Conservation (phyloP, 1,140 invertebrate genomes). For the Diorhabda carinulata region DNA sequence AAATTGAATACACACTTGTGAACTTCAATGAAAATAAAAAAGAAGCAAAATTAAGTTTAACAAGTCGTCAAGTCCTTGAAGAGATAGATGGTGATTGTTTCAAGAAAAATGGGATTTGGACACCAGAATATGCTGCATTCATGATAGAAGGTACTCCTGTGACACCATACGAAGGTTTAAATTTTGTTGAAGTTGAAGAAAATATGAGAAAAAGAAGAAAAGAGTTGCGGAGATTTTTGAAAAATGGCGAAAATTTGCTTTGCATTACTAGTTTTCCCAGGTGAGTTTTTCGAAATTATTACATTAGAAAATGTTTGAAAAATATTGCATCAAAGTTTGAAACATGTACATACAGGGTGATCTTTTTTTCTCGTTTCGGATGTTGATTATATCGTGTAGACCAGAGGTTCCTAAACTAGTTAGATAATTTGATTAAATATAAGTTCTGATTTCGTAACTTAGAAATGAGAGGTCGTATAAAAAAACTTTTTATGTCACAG, state of each 20-base stretch:
- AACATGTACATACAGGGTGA: too few species aligned
- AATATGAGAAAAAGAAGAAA: slow-evolving; percentile 91
- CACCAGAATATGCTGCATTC: slow-evolving; percentile 97
- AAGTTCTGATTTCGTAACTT: too few species aligned
- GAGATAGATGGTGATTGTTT: not conserved
- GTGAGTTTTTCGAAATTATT: slow-evolving; percentile 48
- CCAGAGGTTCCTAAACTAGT: too few species aligned
- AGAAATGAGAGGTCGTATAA: too few species aligned
- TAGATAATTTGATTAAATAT: too few species aligned
- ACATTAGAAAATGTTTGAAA: too few species aligned
- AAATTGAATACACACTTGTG: slow-evolving; percentile 95
- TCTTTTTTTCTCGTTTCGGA: too few species aligned
- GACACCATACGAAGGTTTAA: slow-evolving; percentile 87
- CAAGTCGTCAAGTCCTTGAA: slow-evolving; percentile 2
- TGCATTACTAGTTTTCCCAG: slow-evolving; percentile 90
- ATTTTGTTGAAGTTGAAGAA: slow-evolving; percentile 96
- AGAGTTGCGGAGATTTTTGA: slow-evolving; percentile 76
- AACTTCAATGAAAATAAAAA: slow-evolving; percentile 89
- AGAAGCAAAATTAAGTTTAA: slow-evolving; percentile 40
- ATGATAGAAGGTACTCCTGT: slow-evolving; percentile 99
- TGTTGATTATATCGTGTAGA: too few species aligned
- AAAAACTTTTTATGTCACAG: too few species aligned
- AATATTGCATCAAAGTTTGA: too few species aligned
- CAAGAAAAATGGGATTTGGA: slow-evolving; percentile 66
- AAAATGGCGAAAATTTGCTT: slow-evolving; percentile 79